phyloP scores from a whole-genome alignment of 2,888 invertebrate genomes.

The Oligia fasciuncula region DNA sequence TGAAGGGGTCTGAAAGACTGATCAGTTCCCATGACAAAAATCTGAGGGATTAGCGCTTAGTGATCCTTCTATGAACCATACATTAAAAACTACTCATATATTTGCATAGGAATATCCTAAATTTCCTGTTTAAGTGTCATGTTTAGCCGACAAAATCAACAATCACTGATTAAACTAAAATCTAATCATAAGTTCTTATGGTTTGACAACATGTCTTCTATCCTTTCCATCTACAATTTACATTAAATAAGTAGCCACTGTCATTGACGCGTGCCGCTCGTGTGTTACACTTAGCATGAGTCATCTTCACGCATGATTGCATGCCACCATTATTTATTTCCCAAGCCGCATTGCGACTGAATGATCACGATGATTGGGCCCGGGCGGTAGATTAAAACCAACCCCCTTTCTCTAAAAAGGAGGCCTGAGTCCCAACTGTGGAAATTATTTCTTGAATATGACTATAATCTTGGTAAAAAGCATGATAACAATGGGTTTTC shows the following conservation, averaged over 20 bases:
- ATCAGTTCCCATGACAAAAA: neutral
- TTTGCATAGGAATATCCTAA: neutral
- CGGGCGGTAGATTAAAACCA: too few species aligned
- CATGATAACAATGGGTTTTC: slow-evolving; percentile 34
- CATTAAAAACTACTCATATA: neutral
- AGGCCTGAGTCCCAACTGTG: neutral
- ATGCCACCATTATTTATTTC: neutral
- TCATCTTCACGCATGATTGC: neutral
- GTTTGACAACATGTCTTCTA: neutral
- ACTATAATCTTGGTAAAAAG: neutral
- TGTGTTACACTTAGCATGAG: neutral
- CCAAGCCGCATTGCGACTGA: neutral
- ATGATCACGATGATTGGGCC: neutral
- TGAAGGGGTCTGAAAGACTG: neutral
- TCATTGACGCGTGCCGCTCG: neutral
- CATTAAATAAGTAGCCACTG: neutral
- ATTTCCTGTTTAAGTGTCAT: neutral
- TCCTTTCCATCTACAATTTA: neutral
- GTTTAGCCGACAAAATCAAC: neutral
- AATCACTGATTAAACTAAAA: neutral
- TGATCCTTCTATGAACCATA: neutral
- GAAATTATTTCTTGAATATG: neutral
- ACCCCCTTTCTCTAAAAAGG: neutral
- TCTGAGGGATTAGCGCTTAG: neutral
- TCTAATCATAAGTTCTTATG: neutral